phyloP scores from a whole-genome alignment of 2,888 invertebrate species.

The Anodontia alba region DNA sequence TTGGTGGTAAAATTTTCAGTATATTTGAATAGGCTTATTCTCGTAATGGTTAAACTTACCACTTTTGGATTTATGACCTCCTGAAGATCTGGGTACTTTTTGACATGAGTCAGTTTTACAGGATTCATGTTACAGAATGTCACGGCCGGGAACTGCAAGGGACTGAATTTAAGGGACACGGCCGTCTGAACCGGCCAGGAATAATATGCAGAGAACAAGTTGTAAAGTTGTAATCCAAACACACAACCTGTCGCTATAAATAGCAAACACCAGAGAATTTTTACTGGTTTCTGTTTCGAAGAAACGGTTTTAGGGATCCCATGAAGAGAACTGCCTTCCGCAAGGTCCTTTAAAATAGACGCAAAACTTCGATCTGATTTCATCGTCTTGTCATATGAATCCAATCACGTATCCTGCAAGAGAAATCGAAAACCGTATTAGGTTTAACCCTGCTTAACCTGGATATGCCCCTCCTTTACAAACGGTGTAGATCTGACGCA shows the following conservation, averaged over 20 bases:
- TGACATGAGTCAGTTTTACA: constrained; percentile 41
- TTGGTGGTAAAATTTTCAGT: too few relatives aligned
- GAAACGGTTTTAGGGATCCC: constrained; percentile 53
- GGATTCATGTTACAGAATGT: constrained; percentile 75
- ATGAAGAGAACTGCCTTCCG: constrained; percentile 49
- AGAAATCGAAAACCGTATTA: too few relatives aligned
- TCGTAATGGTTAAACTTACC: too few relatives aligned
- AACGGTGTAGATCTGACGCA: too few relatives aligned
- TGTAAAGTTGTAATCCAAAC: constrained; percentile 49
- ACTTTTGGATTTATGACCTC: constrained; percentile 39
- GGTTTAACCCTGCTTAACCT: too few relatives aligned
- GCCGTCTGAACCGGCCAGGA: constrained; percentile 58
- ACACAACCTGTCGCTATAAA: constrained; percentile 47
- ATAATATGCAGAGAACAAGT: constrained; percentile 47
- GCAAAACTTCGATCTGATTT: background rate
- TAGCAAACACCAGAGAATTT: constrained; percentile 58
- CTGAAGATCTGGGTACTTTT: constrained; percentile 29
- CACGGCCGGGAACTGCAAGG: constrained; percentile 67
- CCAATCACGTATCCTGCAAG: too few relatives aligned
- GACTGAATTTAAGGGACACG: constrained; percentile 62
- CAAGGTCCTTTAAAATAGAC: constrained; percentile 21
- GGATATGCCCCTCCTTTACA: too few relatives aligned
- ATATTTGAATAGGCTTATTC: too few relatives aligned
- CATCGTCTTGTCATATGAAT: background rate
- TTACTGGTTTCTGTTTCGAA: constrained; percentile 32